Conservation (phyloP, 2,797 vertebrate genomes). For the Megalops cyprinoides region DNA sequence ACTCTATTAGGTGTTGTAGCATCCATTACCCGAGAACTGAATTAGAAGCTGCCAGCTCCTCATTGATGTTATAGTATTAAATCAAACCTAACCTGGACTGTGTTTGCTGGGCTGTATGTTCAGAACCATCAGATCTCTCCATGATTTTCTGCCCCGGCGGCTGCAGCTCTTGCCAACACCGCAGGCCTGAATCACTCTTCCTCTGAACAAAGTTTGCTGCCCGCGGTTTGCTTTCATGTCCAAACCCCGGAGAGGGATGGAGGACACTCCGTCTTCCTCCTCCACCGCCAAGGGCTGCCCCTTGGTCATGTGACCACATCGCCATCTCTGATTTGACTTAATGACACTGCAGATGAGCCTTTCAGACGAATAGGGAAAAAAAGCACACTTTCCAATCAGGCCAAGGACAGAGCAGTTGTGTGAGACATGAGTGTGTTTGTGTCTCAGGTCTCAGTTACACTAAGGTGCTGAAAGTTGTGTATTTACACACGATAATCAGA, state of each 20-base stretch:
- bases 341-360: not conserved
- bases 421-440: conserved; percentile 1
- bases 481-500: not conserved
- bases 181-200: conserved; percentile 3
- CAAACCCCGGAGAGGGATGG: conserved; percentile 5
- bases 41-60: not conserved
- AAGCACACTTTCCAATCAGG: not conserved
- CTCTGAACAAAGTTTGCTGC: not conserved
- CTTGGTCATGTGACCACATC: conserved; percentile 14
- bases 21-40: not conserved
- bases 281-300: not conserved
- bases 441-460: not conserved
- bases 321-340: not conserved
- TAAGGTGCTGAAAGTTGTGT: not conserved
- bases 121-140: not conserved
- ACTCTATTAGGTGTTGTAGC: not conserved
- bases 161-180: not conserved
- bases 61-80: not conserved
- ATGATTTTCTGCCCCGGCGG: not conserved
- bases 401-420: conserved; percentile 14
- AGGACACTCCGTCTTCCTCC: not conserved
- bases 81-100: too few species aligned
- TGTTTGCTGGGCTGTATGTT: not conserved
- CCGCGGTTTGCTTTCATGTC: conserved; percentile 18
- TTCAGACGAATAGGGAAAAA: not conserved